A percentile compares a stretch with the other conserved stretches of the same genome.
Conservation (phyloP, 2,113 vertebrate species). For the Speoplatyrhinus poulsoni region DNA sequence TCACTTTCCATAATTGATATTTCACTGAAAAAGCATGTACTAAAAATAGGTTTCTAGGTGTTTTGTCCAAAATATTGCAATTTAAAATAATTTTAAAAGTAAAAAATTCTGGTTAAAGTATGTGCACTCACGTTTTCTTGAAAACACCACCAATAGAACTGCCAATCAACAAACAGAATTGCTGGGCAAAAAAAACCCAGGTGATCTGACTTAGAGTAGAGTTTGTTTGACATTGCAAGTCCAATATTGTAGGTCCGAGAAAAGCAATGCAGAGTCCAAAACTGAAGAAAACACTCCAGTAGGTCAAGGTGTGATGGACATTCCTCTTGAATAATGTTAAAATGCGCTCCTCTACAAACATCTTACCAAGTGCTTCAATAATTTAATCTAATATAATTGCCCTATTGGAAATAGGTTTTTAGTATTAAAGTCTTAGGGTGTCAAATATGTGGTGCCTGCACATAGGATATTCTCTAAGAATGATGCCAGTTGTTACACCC, state of each 20-base stretch:
- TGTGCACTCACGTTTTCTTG: conserved; percentile 87
- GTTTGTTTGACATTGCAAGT: conserved; percentile 93
- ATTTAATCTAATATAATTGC: not conserved
- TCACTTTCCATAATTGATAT: not conserved
- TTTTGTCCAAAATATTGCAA: too few relatives aligned
- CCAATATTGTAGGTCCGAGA: conserved; percentile 92
- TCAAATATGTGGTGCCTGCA: not conserved
- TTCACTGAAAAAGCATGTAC: too few relatives aligned
- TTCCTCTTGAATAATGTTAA: conserved; percentile 85
- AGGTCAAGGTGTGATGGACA: conserved; percentile 92
- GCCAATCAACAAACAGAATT: conserved; percentile 91
- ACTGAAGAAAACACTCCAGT: conserved; percentile 97
- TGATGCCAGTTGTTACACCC: not conserved
- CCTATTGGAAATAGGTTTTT: not conserved
- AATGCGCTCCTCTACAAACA: conserved; percentile 85
- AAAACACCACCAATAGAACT: conserved; percentile 88
- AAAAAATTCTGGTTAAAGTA: not conserved
- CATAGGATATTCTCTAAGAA: not conserved
- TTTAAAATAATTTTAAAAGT: too few relatives aligned
- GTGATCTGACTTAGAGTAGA: conserved; percentile 92
- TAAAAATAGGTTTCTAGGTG: too few relatives aligned
- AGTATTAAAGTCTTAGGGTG: not conserved
- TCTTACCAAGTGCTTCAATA: conserved; percentile 48
- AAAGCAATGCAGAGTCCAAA: conserved; percentile 96
- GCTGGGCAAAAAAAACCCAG: conserved; percentile 97